Base-by-base conservation (phyloP, 1,140 invertebrate genomes). In the Meloidogyne exigua region DNA sequence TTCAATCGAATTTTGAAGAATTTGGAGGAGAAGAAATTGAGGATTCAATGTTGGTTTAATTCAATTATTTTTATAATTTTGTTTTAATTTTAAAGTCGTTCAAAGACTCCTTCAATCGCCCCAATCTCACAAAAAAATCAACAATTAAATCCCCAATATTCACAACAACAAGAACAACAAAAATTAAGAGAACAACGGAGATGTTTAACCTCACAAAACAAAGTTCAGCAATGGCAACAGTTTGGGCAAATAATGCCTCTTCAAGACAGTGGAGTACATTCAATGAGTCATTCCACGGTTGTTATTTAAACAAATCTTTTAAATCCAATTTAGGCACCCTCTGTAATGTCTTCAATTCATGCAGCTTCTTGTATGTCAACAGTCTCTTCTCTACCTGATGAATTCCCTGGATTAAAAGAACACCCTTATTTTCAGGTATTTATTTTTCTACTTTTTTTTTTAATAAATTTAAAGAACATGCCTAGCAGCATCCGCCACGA, bases 251-350 rank as follows among this genome's bases (percentile, higher is more conserved):
- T 75, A 12, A 12, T 69, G 0, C 75, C 69, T 1, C 75, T 39
- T 26, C 28, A 63, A 13, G 77, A 79, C n/a, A 79, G 77, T 65
- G 77, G 77, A 18, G 77, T 79, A 21, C 77, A 79, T 25, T 79
- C 77, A 11, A 79, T 79, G 77, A 72, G 68, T 36, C 77, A 79
- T 18, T 78, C 73, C 79, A 75, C 77, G 36, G 77, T 79, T 32
- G 21, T 62, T 28, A 57, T 1, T 32, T 28, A 23, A 23, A 25
- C 1, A 25, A 68, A 49, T 44, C 12, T 42, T 23, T n/a, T 42
- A 42, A n/a, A 21, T 25, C 10, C n/a, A 21, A 12, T 63, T 77
- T 44, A 78, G 76, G 76, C 76, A 13, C 78, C 72, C 15, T 79
- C 77, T 1, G 78, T 79, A n/a, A 79, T 79, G 78, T 75, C 68